These are phyloP conservation scores for Colletes collaris DNA, from an alignment of 2,888 invertebrate species.

Conservation along the genomic window DNA sequence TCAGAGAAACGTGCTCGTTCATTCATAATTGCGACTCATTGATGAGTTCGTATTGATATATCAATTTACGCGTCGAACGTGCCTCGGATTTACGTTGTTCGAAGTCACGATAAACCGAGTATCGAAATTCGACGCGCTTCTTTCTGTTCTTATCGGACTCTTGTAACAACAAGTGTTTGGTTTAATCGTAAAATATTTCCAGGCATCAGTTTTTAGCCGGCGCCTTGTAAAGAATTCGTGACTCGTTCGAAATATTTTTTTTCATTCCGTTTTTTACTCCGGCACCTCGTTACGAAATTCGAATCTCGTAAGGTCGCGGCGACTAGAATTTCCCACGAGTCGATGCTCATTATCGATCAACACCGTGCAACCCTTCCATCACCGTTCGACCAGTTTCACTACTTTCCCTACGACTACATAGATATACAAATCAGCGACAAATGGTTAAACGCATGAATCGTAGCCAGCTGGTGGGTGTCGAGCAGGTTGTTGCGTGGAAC, in stretches of 20 bases:
- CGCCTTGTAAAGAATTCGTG: not conserved
- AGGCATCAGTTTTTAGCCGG: constrained; percentile 12
- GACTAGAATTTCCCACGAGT: constrained; percentile 59
- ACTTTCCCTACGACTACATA: constrained; percentile 51
- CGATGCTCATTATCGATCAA: constrained; percentile 32
- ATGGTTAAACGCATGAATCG: constrained; percentile 5
- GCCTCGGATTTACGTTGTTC: constrained; percentile 24
- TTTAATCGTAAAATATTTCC: constrained; percentile 18
- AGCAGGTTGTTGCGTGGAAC: constrained; percentile 36
- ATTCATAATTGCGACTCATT: constrained; percentile 62
- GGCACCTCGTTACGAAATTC: constrained; percentile 6
- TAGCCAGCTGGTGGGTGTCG: constrained; percentile 24
- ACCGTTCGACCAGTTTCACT: constrained; percentile 39
- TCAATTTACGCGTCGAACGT: constrained; percentile 49
- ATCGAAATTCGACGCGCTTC: constrained; percentile 57
- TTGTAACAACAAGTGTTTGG: constrained; percentile 10
- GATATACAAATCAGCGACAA: constrained; percentile 37
- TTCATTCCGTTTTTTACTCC: constrained; percentile 1
- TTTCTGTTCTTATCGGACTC: constrained; percentile 51
- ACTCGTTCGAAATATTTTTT: constrained; percentile 14
- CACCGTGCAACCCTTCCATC: constrained; percentile 36
- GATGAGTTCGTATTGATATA: constrained; percentile 50
- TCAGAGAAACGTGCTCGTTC: constrained; percentile 32
- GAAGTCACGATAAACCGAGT: constrained; percentile 25
- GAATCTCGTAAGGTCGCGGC: constrained; percentile 15